Evolutionary conservation across 2,113 vertebrate species (phyloP).

Genomic region (Peromyscus polionotus): DNA sequence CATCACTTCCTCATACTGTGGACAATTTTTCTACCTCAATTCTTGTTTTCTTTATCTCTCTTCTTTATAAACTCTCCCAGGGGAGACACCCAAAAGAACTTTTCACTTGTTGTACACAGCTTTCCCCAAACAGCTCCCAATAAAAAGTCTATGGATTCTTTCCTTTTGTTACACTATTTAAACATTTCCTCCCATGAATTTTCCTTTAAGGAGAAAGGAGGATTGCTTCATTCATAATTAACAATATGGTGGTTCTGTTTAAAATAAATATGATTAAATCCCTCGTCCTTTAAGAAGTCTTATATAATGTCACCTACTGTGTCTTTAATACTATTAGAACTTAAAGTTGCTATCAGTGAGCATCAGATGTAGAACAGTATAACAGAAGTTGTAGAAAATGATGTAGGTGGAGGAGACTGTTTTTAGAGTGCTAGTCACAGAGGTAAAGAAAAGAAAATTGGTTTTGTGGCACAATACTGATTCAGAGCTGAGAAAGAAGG

Average conservation of each 20-base stretch:
- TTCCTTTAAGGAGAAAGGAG: neutral
- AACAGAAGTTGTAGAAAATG: neutral
- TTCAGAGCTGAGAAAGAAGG: neutral
- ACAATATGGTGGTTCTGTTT: neutral
- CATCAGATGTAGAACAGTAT: neutral
- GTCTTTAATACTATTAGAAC: neutral
- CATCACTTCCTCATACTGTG: slow-evolving; percentile 40
- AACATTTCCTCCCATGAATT: neutral
- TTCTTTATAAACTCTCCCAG: neutral
- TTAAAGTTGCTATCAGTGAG: neutral
- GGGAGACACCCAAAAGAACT: slow-evolving; percentile 2
- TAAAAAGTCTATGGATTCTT: neutral
- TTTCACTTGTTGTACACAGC: neutral
- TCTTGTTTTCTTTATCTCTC: neutral
- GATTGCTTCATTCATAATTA: neutral
- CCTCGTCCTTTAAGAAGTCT: neutral
- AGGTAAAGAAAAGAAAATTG: neutral
- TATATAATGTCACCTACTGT: neutral
- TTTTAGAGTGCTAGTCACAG: neutral
- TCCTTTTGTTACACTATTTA: neutral
- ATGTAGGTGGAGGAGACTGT: neutral
- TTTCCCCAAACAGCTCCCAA: neutral
- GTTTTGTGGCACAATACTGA: neutral
- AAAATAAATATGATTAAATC: neutral
- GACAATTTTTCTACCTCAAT: neutral